phyloP scores from a whole-genome alignment of 2,797 vertebrate genomes.

The Melanogrammus aeglefinus region DNA sequence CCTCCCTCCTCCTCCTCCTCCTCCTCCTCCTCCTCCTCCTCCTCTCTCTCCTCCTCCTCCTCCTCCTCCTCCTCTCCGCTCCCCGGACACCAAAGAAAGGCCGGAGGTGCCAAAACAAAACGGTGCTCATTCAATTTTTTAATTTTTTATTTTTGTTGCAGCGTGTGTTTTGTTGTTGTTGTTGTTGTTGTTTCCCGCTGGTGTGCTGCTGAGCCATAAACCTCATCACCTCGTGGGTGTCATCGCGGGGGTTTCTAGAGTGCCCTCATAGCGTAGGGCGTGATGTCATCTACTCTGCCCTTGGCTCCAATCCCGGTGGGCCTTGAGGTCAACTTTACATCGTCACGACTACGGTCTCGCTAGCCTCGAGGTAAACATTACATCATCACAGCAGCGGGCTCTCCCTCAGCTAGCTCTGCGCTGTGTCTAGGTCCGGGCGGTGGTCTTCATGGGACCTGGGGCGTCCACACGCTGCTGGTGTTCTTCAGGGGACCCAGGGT shows the following conservation, averaged over 20 bases:
- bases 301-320: background rate
- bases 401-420: too few relatives aligned
- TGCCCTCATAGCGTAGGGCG: background rate
- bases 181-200: too few relatives aligned
- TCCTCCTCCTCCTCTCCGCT: slow-evolving; percentile 19
- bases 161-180: background rate
- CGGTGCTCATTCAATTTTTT: slow-evolving; percentile 56
- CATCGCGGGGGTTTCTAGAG: background rate
- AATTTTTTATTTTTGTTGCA: background rate
- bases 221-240: background rate
- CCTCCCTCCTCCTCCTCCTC: too few relatives aligned
- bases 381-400: too few relatives aligned
- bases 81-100: slow-evolving; percentile 63
- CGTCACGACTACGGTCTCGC: background rate
- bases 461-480: too few relatives aligned
- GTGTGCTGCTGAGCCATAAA: background rate
- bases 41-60: slow-evolving; percentile 8
- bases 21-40: too few relatives aligned
- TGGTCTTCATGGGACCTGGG: background rate
- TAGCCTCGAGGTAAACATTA: background rate
- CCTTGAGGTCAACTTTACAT: background rate
- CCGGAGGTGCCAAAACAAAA: slow-evolving; percentile 68
- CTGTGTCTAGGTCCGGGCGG: too few relatives aligned
- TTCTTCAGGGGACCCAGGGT: slow-evolving; percentile 3
- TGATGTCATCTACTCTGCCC: background rate